Base-by-base conservation (phyloP, 2,113 vertebrate species). In the Phyllopteryx taeniolatus region DNA sequence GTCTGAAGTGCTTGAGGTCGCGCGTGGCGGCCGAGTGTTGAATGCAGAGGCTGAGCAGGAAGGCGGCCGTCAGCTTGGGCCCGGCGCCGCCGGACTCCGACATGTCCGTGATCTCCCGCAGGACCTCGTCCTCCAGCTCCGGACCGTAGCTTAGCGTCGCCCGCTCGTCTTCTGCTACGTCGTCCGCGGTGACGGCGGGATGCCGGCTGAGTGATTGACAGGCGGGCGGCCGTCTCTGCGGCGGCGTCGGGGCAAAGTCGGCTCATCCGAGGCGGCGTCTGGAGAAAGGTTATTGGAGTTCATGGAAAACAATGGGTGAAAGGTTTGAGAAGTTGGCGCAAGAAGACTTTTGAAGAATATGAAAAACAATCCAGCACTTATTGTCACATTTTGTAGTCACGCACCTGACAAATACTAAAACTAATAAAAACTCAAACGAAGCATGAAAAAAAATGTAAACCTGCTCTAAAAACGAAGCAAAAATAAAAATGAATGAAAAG, bases 41-140 rank as follows among this genome's bases (percentile, higher is more conserved):
- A 71, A 94, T 89, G 75, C 90, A 93, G 4, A 94, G 85, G 72
- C 89, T 90, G 15, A 94, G 82, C 74, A 94, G 88, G 87, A 93
- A 93, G 8, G 91, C 92, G 0, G 90, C 85, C 1, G 90, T 90
- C 64, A 94, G 82, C 70, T 89, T 93, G 7, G 90, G 90, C 8
- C 87, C 85, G 0, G 71, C 62, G 27, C 85, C 90, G 0, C n/a
- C 56, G 15, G 87, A 79, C 31, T 92, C 88, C 46, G 68, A 47
- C 77, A 17, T 74, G 5, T 72, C 67, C 79, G 93, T 56, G 43
- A 94, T 87, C 82, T 88, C 73, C 71, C 86, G 83, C 65, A 94
- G 81, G 15, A 94, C 74, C 27, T 22, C 39, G 12, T 91, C 89
- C 74, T 93, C 92, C 71, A 92, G 90, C 31, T 89, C 76, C n/a